These are phyloP conservation scores for Lamprotornis superbus DNA, from an alignment of 2,113 vertebrate genomes.

Conservation along the genomic window DNA sequence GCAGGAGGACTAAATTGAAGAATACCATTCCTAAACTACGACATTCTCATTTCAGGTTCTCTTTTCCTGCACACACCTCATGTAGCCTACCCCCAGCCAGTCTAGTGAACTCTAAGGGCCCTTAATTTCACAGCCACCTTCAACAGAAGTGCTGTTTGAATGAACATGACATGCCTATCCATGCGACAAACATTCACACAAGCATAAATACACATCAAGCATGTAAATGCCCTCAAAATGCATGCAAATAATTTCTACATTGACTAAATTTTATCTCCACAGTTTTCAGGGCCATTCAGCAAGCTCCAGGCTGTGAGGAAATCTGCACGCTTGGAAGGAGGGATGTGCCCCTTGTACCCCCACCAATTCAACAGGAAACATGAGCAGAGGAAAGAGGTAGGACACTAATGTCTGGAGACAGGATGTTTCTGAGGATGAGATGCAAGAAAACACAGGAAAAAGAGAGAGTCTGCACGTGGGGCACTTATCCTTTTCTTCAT, in stretches of 20 bases:
- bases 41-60: not conserved
- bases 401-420: not conserved
- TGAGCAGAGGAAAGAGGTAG: not conserved
- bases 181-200: not conserved
- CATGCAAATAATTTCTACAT: not conserved
- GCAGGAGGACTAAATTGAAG: not conserved
- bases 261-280: constrained; percentile 3
- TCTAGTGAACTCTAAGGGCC: not conserved
- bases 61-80: not conserved
- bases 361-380: not conserved
- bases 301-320: constrained; percentile 13
- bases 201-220: constrained; percentile 6
- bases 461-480: not conserved
- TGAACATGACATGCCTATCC: not conserved
- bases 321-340: not conserved
- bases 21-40: not conserved
- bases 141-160: not conserved
- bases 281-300: not conserved
- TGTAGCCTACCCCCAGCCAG: not conserved
- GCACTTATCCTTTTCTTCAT: not conserved
- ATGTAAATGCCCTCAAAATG: constrained; percentile 14
- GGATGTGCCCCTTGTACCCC: fast-evolving
- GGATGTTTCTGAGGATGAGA: not conserved
- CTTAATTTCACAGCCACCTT: constrained; percentile 19
- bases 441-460: not conserved